Evolutionary conservation across 2,797 vertebrate species (phyloP), one percentile per base, ranked within the genome.

Genomic region (Pangasius mekongensis): DNA sequence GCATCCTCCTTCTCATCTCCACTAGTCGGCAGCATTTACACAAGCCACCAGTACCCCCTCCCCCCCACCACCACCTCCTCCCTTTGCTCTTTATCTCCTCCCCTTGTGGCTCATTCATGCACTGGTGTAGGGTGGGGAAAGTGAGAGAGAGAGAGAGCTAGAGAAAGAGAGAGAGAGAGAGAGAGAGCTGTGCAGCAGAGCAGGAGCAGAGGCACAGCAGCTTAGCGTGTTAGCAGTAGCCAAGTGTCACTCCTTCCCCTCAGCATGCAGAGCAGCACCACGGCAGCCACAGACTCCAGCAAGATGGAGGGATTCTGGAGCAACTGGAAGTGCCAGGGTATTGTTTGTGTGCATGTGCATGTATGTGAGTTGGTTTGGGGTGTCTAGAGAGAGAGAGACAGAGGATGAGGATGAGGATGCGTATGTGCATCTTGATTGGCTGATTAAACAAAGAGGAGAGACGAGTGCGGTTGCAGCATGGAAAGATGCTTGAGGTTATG

Each of bases 271-370:
- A 97, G 97, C 97, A 96, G 90, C 85, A 90, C 86, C 89, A 90
- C 91, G 49, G 91, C 91, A 91, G 86, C 95, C 90, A 96, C 97
- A 80, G 91, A 91, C 78, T 91, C 91, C 0, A 91, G 89, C 94
- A 98, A 98, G 97, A 99, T 98, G 97, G 98, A 99, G 89, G 95
- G 97, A 93, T 97, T 98, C 91, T 99, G 98, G 98, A 99, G 97
- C 97, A 96, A 97, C 96, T 99, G 98, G 98, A 99, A 97, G 95
- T 97, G 98, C 96, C 98, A 99, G 97, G 98, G 98, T 99, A 99
- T 97, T 92, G 84, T 82, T 77, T 89, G 87, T 85, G 39, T 89
- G 84, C 86, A 86, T 89, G 86, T 80, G 33, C 52, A 56, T 78
- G 33, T 82, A 74, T 58, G 43, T 77, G 80, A 60, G 78, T 54